Conservation (phyloP, 1,140 invertebrate genomes). For the Scylla paramamosain region DNA sequence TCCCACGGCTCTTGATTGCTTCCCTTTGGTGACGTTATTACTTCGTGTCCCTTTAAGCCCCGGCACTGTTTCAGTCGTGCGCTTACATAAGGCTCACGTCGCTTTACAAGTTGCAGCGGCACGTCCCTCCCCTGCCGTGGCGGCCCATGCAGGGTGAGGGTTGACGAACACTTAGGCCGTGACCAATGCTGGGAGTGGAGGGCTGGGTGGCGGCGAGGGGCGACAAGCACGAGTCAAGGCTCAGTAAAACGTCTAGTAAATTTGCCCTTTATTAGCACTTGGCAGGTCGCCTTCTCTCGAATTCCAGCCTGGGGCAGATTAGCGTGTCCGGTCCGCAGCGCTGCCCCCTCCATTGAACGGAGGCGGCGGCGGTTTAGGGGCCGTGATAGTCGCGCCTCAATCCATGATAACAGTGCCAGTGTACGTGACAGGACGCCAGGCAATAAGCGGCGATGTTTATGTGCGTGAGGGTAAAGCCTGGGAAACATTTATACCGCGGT, state of each 20-base stretch:
- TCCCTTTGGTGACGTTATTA: too few relatives aligned
- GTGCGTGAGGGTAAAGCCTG: too few relatives aligned
- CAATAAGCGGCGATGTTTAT: neutral
- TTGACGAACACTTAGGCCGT: too few relatives aligned
- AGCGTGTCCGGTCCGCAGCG: neutral
- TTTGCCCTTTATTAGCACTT: neutral
- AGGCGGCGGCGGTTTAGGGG: neutral
- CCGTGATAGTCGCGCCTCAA: too few relatives aligned
- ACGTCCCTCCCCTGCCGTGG: neutral
- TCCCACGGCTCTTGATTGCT: too few relatives aligned
- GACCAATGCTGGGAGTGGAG: neutral
- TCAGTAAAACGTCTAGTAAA: slow-evolving; percentile 2
- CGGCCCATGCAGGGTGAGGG: too few relatives aligned
- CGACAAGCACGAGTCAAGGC: slow-evolving; percentile 17
- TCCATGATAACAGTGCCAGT: neutral
- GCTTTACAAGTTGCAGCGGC: neutral
- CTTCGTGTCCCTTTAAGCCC: too few relatives aligned
- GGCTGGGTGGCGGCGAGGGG: neutral
- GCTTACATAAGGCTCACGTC: neutral
- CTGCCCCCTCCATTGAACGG: neutral
- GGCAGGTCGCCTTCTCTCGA: neutral
- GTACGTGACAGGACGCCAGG: neutral
- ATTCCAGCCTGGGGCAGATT: neutral
- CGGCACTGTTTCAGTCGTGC: too few relatives aligned
- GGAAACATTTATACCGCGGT: too few relatives aligned